phyloP scores from a whole-genome alignment of 2,888 invertebrate species.

The Sesia bembeciformis region DNA sequence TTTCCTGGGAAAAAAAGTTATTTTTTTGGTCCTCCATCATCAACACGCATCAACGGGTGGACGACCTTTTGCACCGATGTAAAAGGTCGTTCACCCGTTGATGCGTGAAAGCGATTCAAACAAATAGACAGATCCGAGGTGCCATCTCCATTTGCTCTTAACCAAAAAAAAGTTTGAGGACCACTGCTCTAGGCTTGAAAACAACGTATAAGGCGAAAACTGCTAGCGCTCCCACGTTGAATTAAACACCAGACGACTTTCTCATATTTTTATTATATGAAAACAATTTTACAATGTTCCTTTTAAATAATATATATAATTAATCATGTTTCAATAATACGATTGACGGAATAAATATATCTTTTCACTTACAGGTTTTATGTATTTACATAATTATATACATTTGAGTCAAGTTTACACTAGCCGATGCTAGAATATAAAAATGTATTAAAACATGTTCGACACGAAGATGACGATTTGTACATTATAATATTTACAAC shows the following conservation, averaged over 20 bases:
- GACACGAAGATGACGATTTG: constrained; percentile 33
- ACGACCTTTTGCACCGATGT: too few relatives aligned
- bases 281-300: constrained; percentile 65
- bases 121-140: too few relatives aligned
- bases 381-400: constrained; percentile 63
- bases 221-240: background rate
- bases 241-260: constrained; percentile 16
- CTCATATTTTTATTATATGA: constrained; percentile 57
- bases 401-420: constrained; percentile 28
- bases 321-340: constrained; percentile 51
- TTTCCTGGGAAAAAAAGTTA: too few relatives aligned
- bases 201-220: too few relatives aligned
- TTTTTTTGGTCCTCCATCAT: too few relatives aligned
- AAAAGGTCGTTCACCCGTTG: too few relatives aligned
- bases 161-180: too few relatives aligned
- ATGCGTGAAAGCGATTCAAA: too few relatives aligned
- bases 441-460: constrained; percentile 36
- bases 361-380: constrained; percentile 36
- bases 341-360: constrained; percentile 66
- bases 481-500: constrained; percentile 55
- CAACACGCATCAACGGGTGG: too few relatives aligned
- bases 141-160: too few relatives aligned
- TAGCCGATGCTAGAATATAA: constrained; percentile 43
- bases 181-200: too few relatives aligned
- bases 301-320: constrained; percentile 65